A percentile compares a stretch with the other conserved stretches of the same genome.
Evolutionary conservation across 1,140 invertebrate genomes (phyloP).

Genomic region (Drosophila ogumai): DNA sequence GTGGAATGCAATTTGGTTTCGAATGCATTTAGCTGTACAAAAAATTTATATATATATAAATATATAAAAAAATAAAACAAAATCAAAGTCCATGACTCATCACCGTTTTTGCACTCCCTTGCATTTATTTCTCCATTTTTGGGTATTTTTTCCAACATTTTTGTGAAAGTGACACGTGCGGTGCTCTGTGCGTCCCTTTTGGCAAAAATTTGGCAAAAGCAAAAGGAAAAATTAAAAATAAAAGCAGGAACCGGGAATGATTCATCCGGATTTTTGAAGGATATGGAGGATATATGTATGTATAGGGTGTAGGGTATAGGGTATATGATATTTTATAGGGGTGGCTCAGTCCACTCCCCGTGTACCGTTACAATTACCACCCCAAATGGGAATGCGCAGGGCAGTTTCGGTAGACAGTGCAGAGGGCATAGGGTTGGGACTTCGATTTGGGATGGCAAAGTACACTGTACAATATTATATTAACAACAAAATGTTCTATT

Average conservation of each 20-base stretch:
- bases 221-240: conserved; percentile 7
- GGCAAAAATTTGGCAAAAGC: conserved; percentile 46
- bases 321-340: conserved; percentile 17
- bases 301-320: conserved; percentile 19
- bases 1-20: conserved; percentile 44
- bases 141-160: conserved; percentile 19
- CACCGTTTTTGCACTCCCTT: conserved; percentile 27
- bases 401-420: conserved; percentile 19
- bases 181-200: conserved; percentile 16
- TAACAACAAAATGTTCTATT: neutral
- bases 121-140: conserved; percentile 10
- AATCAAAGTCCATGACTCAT: conserved; percentile 63
- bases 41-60: conserved; percentile 7
- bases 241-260: conserved; percentile 35
- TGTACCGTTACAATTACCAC: conserved; percentile 43
- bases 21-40: conserved; percentile 56
- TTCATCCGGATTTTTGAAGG: conserved; percentile 34
- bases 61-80: conserved; percentile 25
- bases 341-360: conserved; percentile 18
- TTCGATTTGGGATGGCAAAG: conserved; percentile 12
- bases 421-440: conserved; percentile 12
- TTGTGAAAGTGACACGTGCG: conserved; percentile 77
- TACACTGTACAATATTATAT: conserved; percentile 1
- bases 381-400: conserved; percentile 47
- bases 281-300: conserved; percentile 8